Evolutionary conservation across 1,140 invertebrate species (phyloP).

Genomic region (Oreohelix idahoensis): DNA sequence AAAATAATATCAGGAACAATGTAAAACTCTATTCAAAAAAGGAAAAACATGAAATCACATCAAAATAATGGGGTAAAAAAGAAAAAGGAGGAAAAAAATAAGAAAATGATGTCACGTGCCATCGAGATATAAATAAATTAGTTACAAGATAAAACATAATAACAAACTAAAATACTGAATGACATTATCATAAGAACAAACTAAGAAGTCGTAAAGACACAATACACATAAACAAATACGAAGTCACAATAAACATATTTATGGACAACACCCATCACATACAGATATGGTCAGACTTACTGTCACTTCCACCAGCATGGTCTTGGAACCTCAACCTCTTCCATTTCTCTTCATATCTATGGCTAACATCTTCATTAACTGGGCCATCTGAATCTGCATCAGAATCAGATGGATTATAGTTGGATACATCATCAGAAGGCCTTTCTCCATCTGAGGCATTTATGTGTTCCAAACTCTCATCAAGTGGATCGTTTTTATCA

Average conservation of each 20-base stretch:
- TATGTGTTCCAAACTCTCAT: slow-evolving; percentile 31
- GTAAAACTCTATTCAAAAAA: too few species aligned
- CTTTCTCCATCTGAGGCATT: slow-evolving; percentile 34
- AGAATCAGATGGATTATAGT: slow-evolving; percentile 46
- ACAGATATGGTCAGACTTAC: not conserved
- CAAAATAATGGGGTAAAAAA: too few species aligned
- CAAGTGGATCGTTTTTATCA: slow-evolving; percentile 10
- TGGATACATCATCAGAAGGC: slow-evolving; percentile 38
- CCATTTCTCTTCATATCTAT: slow-evolving; percentile 37
- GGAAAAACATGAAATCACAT: too few species aligned
- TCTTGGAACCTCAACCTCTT: slow-evolving; percentile 37
- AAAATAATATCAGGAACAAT: too few species aligned
- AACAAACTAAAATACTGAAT: too few species aligned
- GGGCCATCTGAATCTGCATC: slow-evolving; percentile 46
- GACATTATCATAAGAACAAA: too few species aligned
- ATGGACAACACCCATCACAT: not conserved
- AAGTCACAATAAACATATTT: not conserved
- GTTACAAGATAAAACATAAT: too few species aligned
- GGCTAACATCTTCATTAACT: slow-evolving; percentile 31
- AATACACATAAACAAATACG: not conserved
- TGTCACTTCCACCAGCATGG: not conserved
- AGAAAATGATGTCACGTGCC: too few species aligned
- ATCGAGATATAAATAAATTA: too few species aligned
- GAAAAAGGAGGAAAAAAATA: too few species aligned
- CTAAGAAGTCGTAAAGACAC: too few species aligned